These are phyloP conservation scores for Drosophila pruinosa DNA, from an alignment of 1,140 invertebrate genomes.

Conservation along the genomic window DNA sequence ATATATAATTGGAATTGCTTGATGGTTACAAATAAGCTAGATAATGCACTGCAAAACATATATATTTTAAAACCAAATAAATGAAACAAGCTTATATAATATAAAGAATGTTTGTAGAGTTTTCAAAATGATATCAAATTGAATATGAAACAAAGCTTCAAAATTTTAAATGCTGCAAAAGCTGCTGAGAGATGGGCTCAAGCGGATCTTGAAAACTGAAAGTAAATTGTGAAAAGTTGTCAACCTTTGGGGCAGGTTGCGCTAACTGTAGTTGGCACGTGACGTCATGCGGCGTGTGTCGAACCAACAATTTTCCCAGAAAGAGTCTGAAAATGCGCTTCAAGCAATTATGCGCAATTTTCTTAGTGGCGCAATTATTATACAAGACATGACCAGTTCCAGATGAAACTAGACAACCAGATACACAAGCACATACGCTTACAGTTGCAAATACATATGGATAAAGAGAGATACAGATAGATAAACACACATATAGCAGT, in stretches of 20 bases:
- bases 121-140: too few species aligned
- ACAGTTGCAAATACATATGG: background rate
- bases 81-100: too few species aligned
- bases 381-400: conserved; percentile 50
- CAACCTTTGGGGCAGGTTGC: conserved; percentile 1
- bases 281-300: conserved; percentile 53
- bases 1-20: too few species aligned
- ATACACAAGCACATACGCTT: background rate
- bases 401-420: background rate
- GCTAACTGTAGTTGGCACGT: conserved; percentile 38
- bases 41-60: too few species aligned
- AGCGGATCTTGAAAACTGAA: background rate
- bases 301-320: conserved; percentile 56
- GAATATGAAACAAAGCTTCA: too few species aligned
- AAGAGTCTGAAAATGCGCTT: conserved; percentile 24
- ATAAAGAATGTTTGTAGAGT: too few species aligned
- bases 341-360: conserved; percentile 60
- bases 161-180: background rate
- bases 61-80: too few species aligned
- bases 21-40: too few species aligned
- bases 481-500: conserved; percentile 11
- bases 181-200: background rate
- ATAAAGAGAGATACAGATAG: background rate
- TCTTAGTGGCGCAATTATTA: conserved; percentile 35
- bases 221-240: conserved; percentile 11